Base-by-base conservation (phyloP, 2,113 vertebrate genomes). In the Pimephales promelas region DNA sequence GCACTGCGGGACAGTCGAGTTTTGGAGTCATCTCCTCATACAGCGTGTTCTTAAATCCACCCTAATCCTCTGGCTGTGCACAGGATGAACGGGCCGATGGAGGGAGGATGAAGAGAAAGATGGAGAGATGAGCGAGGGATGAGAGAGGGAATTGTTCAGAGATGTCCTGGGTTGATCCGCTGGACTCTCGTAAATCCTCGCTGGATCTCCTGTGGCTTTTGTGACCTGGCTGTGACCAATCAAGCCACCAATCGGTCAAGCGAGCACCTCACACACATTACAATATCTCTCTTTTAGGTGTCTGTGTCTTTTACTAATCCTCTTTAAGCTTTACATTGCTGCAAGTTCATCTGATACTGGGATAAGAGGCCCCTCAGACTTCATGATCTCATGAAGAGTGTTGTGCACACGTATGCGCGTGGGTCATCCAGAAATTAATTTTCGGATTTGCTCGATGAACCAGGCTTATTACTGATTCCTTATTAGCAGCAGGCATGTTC, bases 51-150 rank as follows among this genome's bases (percentile, higher is more conserved):
- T 72, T 83, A 86, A 83, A 84, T 83, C 79, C 81, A 78, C 61
- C 61, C 83, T 84, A 88, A 86, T 88, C 85, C 79, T 83, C 18
- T n/a, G 47, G 83, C 31, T 36, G 81, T 68, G 75, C 36, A 64
- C 72, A 62, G 59, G 76, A 78, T 83, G 82, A 81, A 70, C 16
- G 11, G 66, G 40, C 49, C 47, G 79, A 82, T 28, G 45, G 52
- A 77, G 77, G 52, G 64, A 72, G 57, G 80, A 86, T 66, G 79
- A 22, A 36, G 84, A 57, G 74, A 66, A 72, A 82, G 73, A 62
- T n/a, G 28, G 62, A 81, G 80, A 81, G 83, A 88, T 76, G 68
- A 81, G 62, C 28, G 22, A n/a, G 8, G 83, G 83, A 80, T 82
- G 61, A 86, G 68, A 47, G n/a, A 57, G 62, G 70, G 68, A 81